Evolutionary conservation across 2,888 invertebrate species (phyloP).

Genomic region (Nineta flava): DNA sequence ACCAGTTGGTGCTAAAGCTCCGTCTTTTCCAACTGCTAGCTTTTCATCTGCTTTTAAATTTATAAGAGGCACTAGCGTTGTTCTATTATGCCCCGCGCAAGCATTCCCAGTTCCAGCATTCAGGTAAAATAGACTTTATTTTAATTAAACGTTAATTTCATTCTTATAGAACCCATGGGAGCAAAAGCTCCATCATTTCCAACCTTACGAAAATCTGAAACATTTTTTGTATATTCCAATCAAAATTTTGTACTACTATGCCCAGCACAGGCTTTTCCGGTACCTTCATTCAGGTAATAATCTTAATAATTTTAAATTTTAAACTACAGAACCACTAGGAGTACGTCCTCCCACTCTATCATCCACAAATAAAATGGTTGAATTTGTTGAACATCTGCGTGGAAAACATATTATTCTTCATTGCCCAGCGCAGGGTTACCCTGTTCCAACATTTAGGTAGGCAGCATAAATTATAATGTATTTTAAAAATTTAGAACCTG

Average conservation of each 20-base stretch:
- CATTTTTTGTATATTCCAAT: neutral
- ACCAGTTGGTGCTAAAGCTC: constrained; percentile 38
- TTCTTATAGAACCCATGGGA: constrained; percentile 23
- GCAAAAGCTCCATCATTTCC: constrained; percentile 33
- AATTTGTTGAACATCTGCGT: constrained; percentile 22
- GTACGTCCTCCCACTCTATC: constrained; percentile 45
- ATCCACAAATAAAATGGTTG: constrained; percentile 39
- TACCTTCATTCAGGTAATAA: constrained; percentile 49
- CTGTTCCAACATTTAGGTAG: constrained; percentile 43
- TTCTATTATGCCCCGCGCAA: constrained; percentile 49
- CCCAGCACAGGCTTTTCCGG: constrained; percentile 53
- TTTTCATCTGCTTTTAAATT: neutral
- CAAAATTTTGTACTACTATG: constrained; percentile 31
- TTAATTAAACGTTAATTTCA: neutral
- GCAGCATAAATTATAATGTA: constrained; percentile 13
- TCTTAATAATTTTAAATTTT: neutral
- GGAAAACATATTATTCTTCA: constrained; percentile 35
- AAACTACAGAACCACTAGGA: constrained; percentile 41
- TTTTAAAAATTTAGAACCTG: constrained; percentile 28
- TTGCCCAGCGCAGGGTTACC: constrained; percentile 51
- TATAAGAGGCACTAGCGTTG: neutral
- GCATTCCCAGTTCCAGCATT: constrained; percentile 53
- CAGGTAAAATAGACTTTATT: constrained; percentile 29
- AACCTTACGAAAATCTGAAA: neutral
- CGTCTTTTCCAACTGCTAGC: constrained; percentile 15